Base-by-base conservation (phyloP, 1,140 invertebrate species). In the Drosophila sproati region DNA sequence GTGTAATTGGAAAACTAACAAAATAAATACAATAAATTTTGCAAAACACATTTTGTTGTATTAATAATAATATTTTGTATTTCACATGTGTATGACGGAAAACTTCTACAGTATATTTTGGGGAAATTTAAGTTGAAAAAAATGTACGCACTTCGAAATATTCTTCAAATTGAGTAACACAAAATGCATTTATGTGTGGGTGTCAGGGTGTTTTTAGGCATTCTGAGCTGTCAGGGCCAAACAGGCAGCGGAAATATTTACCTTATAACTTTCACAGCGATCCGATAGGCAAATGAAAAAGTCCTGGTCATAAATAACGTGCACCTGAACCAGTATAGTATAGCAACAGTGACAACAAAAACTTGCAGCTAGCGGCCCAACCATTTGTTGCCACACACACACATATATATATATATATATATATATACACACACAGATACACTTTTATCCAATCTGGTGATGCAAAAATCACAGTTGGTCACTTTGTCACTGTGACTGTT, bases 251-350 rank as follows among this genome's bases (percentile, higher is more conserved):
- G 28, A 59, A 72, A 72, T 66, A 72, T 56, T 63, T 72, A 55
- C 52, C 45, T 59, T 59, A 72, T 72, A 73, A 59, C 31, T 67
- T 45, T 72, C 69, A 37, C 62, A 39, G 57, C 59, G 56, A 82
- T 78, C 79, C 57, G 79, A 82, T 82, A 82, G 77, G 56, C 59
- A 78, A 66, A 82, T 78, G 80, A 82, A 74, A 82, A 82, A 82
- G 32, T 60, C 64, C 10, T 70, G 51, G 52, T 47, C 74, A 82
- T 82, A 82, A 82, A 82, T 82, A 82, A 82, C 78, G 48, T 47
- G 59, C 50, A 64, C 55, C 54, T 60, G 41, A 60, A 60, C 41
- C 56, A 34, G 56, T 20, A 5, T 20, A 43, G n/a, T 20, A 32
- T 12, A 56, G 54, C 54, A 43, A 45, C 10, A 59, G 10, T n/a